A percentile compares a stretch with the other conserved stretches of the same genome.
These are phyloP conservation scores for Todiramphus saurophagus DNA, from an alignment of 2,113 vertebrate species.

Conservation along the genomic window DNA sequence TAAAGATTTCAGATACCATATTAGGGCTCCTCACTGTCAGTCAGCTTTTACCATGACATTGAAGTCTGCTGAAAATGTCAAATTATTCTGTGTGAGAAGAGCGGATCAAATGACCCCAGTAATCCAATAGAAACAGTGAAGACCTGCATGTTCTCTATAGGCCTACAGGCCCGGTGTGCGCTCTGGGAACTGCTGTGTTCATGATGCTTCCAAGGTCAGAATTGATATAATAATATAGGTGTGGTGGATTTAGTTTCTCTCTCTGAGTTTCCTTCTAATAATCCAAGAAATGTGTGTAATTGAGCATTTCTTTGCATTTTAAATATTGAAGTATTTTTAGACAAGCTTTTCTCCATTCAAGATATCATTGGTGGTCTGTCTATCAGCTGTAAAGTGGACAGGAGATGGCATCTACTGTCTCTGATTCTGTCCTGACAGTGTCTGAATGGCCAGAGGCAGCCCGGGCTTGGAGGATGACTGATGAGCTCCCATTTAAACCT, in stretches of 20 bases:
- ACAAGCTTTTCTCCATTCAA: not conserved
- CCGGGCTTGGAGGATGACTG: not conserved
- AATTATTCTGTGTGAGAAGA: not conserved
- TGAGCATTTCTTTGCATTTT: not conserved
- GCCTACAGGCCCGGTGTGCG: not conserved
- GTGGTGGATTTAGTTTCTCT: not conserved
- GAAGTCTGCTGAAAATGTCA: not conserved
- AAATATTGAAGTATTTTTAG: not conserved
- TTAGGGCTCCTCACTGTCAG: not conserved
- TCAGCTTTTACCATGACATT: not conserved
- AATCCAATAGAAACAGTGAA: not conserved
- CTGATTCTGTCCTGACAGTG: not conserved
- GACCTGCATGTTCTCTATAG: rapidly evolving
- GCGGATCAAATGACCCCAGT: not conserved
- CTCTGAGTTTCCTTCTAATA: not conserved
- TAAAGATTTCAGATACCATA: not conserved
- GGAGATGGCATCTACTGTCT: not conserved
- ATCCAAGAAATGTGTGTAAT: not conserved
- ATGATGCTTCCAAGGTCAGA: not conserved
- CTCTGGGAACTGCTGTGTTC: not conserved
- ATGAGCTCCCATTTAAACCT: not conserved
- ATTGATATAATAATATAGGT: not conserved
- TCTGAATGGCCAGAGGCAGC: constrained; percentile 4
- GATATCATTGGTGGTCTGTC: not conserved
- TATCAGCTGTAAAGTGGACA: not conserved